Evolutionary conservation across 2,888 invertebrate species (phyloP).

Genomic region (Orgyia antiqua): DNA sequence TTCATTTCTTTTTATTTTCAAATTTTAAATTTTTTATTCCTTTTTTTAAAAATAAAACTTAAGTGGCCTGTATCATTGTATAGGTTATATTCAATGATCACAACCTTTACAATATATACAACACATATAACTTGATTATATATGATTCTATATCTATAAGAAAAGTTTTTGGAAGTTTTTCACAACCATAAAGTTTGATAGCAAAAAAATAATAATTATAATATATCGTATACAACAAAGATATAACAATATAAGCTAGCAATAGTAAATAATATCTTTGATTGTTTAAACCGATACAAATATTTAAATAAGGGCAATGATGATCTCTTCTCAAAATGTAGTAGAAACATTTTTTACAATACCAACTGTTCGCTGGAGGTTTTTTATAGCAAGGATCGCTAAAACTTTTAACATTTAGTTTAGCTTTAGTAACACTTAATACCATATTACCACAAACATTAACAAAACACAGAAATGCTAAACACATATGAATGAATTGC

Average conservation of each 20-base stretch:
- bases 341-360: conserved; percentile 87
- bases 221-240: conserved; percentile 80
- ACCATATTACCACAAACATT: conserved; percentile 55
- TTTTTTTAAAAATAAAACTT: too few species aligned
- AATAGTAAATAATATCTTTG: conserved; percentile 89
- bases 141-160: too few species aligned
- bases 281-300: conserved; percentile 90
- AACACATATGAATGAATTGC: conserved; percentile 33
- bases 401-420: conserved; percentile 54
- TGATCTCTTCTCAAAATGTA: conserved; percentile 91
- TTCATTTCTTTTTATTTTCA: too few species aligned
- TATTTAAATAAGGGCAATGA: conserved; percentile 89
- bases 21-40: too few species aligned
- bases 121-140: conserved; percentile 36
- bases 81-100: too few species aligned
- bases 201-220: conserved; percentile 83
- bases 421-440: conserved; percentile 32
- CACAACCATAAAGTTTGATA: conserved; percentile 31
- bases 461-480: conserved; percentile 39
- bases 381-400: conserved; percentile 85
- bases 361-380: conserved; percentile 88
- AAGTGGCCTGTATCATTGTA: too few species aligned
- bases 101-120: too few species aligned
- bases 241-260: conserved; percentile 81
- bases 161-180: conserved; percentile 17